Evolutionary conservation across 2,113 vertebrate genomes (phyloP).

Genomic region (Amia ocellicauda): DNA sequence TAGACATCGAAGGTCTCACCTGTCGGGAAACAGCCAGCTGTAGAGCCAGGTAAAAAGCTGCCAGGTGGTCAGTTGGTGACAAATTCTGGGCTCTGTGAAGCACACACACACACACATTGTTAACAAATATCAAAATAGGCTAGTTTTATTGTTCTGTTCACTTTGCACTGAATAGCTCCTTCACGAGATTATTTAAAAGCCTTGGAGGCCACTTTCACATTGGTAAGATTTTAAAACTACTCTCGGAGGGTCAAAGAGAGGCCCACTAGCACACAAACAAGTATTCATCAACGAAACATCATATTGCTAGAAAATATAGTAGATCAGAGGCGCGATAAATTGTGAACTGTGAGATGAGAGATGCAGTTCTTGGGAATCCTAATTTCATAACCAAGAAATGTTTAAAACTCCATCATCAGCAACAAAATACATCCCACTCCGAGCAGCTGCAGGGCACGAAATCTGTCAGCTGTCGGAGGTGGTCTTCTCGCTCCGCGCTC

Average conservation of each 20-base stretch:
- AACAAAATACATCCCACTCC: not conserved
- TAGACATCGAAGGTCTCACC: slow-evolving; percentile 70
- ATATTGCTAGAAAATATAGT: too few species aligned
- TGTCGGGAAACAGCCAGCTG: slow-evolving; percentile 97
- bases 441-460: not conserved
- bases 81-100: slow-evolving; percentile 85
- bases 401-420: not conserved
- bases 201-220: too few species aligned
- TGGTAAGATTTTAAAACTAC: too few species aligned
- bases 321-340: too few species aligned
- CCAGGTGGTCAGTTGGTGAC: slow-evolving; percentile 90
- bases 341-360: too few species aligned
- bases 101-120: slow-evolving; percentile 7
- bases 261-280: too few species aligned
- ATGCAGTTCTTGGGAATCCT: not conserved
- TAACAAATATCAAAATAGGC: too few species aligned
- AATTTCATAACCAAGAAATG: not conserved
- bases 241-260: too few species aligned
- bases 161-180: too few species aligned
- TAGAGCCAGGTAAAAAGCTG: slow-evolving; percentile 91
- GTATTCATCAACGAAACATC: too few species aligned
- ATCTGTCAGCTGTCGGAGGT: not conserved
- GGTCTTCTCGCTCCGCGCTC: not conserved
- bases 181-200: too few species aligned
- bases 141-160: too few species aligned